These are phyloP conservation scores for Clarias macrocephalus DNA, from an alignment of 2,113 vertebrate species.

Conservation along the genomic window DNA sequence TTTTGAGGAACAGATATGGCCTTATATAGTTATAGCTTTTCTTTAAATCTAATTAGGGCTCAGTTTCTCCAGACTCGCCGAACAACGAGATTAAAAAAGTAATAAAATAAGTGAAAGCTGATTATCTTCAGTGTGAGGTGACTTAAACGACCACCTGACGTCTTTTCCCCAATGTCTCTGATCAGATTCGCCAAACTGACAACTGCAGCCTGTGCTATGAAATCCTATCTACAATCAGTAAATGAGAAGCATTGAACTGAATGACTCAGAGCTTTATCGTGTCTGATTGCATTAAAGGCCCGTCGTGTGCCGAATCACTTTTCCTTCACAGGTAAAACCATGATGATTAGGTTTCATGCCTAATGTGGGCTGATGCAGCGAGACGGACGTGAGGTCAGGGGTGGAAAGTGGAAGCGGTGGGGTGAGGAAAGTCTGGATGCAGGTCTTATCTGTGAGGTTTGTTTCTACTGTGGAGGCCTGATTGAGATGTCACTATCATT, in stretches of 20 bases:
- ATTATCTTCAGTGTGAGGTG: constrained; percentile 14
- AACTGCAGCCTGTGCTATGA: constrained; percentile 27
- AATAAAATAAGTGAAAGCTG: constrained; percentile 28
- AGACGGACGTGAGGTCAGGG: neutral
- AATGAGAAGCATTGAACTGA: constrained; percentile 22
- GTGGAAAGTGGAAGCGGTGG: neutral
- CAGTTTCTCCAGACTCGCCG: neutral
- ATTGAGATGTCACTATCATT: neutral
- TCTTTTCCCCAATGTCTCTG: constrained; percentile 28
- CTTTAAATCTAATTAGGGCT: neutral
- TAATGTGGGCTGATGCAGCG: neutral
- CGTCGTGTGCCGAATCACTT: constrained; percentile 23
- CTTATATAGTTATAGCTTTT: neutral
- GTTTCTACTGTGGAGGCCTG: neutral
- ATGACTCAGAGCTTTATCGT: constrained; percentile 71
- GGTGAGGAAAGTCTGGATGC: neutral
- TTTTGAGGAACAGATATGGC: neutral
- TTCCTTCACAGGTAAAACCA: constrained; percentile 45
- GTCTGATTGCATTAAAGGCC: constrained; percentile 66
- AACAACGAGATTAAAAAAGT: neutral
- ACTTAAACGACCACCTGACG: constrained; percentile 22
- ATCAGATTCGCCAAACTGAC: constrained; percentile 19
- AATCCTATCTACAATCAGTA: constrained; percentile 36
- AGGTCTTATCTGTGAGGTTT: neutral
- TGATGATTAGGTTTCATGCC: constrained; percentile 35